Conservation (phyloP, 2,888 invertebrate genomes). For the Mesopsocus fuscifrons region DNA sequence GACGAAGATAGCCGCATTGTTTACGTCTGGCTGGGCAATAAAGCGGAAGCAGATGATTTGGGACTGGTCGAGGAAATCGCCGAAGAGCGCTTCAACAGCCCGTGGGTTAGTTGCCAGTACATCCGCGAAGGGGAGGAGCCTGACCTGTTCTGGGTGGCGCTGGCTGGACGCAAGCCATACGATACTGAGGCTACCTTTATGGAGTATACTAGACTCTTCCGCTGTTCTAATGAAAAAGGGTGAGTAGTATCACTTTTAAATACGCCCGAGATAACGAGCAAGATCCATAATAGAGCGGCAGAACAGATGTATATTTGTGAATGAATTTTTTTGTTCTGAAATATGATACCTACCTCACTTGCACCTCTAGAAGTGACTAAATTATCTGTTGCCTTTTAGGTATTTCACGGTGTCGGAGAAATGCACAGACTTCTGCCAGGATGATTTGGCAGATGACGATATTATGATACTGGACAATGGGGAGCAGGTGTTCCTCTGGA, state of each 20-base stretch:
- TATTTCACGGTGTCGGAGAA: slow-evolving; percentile 99
- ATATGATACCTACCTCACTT: too few species aligned
- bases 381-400: background rate
- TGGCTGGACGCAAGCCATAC: slow-evolving; percentile 78
- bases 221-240: slow-evolving; percentile 98
- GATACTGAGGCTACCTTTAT: slow-evolving; percentile 81
- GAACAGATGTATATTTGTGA: too few species aligned
- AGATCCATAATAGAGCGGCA: too few species aligned
- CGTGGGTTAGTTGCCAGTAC: slow-evolving; percentile 43
- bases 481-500: slow-evolving; percentile 93
- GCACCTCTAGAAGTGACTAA: too few species aligned
- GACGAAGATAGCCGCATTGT: slow-evolving; percentile 67
- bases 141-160: slow-evolving; percentile 95
- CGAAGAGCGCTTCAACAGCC: slow-evolving; percentile 76
- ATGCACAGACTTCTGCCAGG: slow-evolving; percentile 96
- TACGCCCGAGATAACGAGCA: too few species aligned
- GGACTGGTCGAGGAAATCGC: slow-evolving; percentile 79
- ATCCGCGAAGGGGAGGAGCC: slow-evolving; percentile 90
- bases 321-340: too few species aligned
- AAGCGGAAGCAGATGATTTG: slow-evolving; percentile 68
- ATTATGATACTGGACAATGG: slow-evolving; percentile 99
- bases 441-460: slow-evolving; percentile 97
- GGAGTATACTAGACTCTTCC: slow-evolving; percentile 80
- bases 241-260: too few species aligned
- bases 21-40: slow-evolving; percentile 88